Base-by-base conservation (phyloP, 64 coral and sea anemone genomes). In the Pachyseris speciosa region DNA sequence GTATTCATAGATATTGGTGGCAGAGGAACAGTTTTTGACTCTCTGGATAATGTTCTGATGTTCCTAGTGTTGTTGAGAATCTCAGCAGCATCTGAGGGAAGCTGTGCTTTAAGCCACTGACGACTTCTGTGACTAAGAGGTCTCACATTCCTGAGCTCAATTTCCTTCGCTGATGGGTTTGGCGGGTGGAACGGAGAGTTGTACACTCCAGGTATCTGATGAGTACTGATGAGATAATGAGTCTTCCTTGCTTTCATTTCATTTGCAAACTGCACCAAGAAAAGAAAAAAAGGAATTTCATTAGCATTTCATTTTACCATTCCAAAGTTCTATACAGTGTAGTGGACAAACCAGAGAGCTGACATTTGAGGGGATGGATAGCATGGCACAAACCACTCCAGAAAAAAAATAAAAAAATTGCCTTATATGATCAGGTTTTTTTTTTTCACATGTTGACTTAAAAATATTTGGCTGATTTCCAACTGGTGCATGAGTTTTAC, bases 141-240 rank as follows among this genome's bases (percentile, higher is more conserved):
- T 67, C 73, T 78, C 2, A 57, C 86, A 45, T 84, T 90, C 45
- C 78, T 78, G 2, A 99, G 65, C 49, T 95, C 96, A 7, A 55
- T 69, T 67, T 99, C 96, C 61, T 95, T 93, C 17, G 81, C 24
- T 9, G 94, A 92, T 19, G 59, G 79, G 48, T 72, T 68, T 60
- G 79, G 70, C 45, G 73, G 80, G 53, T 61, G 55, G 53, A 95
- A 95, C 20, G 89, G 96, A 0, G 93, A 93, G 75, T 95, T 93
- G 68, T 99, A 99, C 30, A 99, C 80, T 48, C 97, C 93, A 25
- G 97, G 97, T 2, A 99, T 89, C 87, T 99, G 97, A 53, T 93
- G 93, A 2, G 97, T 99, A 32, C 97, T 99, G 41, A 99, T 89
- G 6, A 95, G 42, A 50, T 95, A 99, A 84, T 99, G 97, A 8